Evolutionary conservation across 2,797 vertebrate genomes (phyloP), one percentile per base, ranked within the genome.

Genomic region (Sorex maritimensis): DNA sequence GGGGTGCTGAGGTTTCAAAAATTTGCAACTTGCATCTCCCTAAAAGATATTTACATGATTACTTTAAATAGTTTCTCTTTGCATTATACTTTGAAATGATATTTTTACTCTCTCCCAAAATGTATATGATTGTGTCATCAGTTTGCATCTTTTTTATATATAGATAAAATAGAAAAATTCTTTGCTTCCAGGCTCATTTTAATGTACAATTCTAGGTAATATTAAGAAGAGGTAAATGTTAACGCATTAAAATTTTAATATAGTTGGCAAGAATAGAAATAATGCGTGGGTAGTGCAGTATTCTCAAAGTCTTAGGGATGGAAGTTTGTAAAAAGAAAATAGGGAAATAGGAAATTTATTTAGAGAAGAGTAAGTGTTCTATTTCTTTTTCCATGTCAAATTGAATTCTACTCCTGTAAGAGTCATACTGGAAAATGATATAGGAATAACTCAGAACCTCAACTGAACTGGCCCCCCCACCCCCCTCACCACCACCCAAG

Each of bases 41-140:
- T 92, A 89, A 94, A 91, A 92, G 55, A 68, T 83, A 92, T 91
- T 94, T 95, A 86, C 21, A 74, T 67, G 58, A 84, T 72, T 93
- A 26, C 72, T 87, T 94, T 90, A 68, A 92, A 90, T 88, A 81
- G 34, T 74, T 92, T 78, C 6, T 86, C 19, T 93, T 81, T 94
- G 30, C 52, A 88, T 88, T 93, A 65, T 82, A 81, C 65, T 90
- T 95, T 92, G 77, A 95, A 91, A 63, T 93, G 28, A 73, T 94
- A 86, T 77, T 92, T 89, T 95, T 81, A 67, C 72, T 46, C 38
- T 93, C 58, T 95, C 86, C 69, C 78, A 84, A 94, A 95, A 63
- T 41, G n/a, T 86, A 21, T 94, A 65, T 69, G n/a, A 79, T 44
- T 78, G 15, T 71, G 78, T 91, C 80, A 88, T 93, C 30, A 73